A percentile compares a stretch with the other conserved stretches of the same genome.
Evolutionary conservation across 92 coral and sea anemone genomes (phyloP).

Genomic region (Parazoanthus swiftii): DNA sequence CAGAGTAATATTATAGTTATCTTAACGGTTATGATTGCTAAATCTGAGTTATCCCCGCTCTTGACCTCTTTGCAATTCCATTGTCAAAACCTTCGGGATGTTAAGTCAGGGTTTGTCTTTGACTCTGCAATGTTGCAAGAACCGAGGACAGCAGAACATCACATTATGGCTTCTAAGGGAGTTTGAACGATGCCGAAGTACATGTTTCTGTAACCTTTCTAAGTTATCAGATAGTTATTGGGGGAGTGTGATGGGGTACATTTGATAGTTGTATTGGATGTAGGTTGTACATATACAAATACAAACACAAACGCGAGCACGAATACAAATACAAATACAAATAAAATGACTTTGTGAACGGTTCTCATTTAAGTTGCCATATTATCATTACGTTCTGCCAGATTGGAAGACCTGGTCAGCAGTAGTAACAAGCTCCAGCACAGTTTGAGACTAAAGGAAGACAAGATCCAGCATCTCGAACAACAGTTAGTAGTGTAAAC

Average conservation of each 20-base stretch:
- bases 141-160: too few relatives aligned
- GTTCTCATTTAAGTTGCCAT: not conserved
- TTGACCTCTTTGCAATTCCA: not conserved
- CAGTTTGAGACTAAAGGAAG: conserved; percentile 74
- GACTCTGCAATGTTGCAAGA: too few relatives aligned
- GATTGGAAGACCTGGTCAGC: conserved; percentile 86
- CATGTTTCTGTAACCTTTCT: too few relatives aligned
- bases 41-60: too few relatives aligned
- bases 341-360: not conserved
- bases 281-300: too few relatives aligned
- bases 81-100: not conserved
- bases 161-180: too few relatives aligned
- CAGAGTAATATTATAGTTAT: not conserved
- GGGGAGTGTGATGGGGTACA: not conserved
- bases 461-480: conserved; percentile 79
- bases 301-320: too few relatives aligned
- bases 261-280: not conserved
- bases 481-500: conserved; percentile 53
- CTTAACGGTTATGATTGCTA: not conserved
- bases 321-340: not conserved
- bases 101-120: too few relatives aligned
- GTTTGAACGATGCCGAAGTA: too few relatives aligned
- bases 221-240: too few relatives aligned
- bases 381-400: conserved; percentile 22
- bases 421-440: conserved; percentile 81